Conservation (phyloP, 1,140 invertebrate genomes). For the Adelges cooleyi region DNA sequence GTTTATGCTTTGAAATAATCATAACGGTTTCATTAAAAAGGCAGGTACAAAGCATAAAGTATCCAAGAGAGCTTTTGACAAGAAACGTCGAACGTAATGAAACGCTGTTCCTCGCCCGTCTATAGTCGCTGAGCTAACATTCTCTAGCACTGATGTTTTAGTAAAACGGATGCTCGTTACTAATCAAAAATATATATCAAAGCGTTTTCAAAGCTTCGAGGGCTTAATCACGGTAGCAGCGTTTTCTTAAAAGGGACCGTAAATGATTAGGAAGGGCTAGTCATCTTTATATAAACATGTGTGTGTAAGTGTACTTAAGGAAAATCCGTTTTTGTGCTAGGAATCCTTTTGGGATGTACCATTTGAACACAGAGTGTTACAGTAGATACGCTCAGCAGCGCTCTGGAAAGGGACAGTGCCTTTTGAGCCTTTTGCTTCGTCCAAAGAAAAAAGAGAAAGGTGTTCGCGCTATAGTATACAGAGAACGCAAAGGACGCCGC, state of each 20-base stretch:
- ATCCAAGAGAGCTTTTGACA: too few relatives aligned
- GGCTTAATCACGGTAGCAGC: slow-evolving; percentile 5
- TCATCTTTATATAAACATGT: not conserved
- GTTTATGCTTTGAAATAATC: too few relatives aligned
- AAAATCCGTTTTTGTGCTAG: not conserved
- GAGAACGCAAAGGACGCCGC: not conserved
- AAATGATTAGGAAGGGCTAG: not conserved
- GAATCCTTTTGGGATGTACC: not conserved
- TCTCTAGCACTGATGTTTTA: not conserved
- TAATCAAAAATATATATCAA: slow-evolving; percentile 13
- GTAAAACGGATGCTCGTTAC: not conserved
- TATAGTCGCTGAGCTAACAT: not conserved
- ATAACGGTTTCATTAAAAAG: too few relatives aligned
- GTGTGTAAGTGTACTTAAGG: not conserved
- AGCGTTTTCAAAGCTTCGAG: not conserved
- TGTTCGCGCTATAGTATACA: not conserved
- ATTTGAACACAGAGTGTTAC: not conserved
- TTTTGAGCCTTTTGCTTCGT: slow-evolving; percentile 5
- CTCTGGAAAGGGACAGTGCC: not conserved
- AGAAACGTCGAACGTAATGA: too few relatives aligned
- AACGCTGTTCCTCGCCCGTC: not conserved
- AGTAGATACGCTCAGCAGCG: too few relatives aligned
- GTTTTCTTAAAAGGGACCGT: not conserved
- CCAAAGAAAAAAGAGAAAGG: not conserved
- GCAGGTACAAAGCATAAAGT: too few relatives aligned